Evolutionary conservation across 35 echinoderm and acorn worm genomes (phyloP).

Genomic region (Holothuria glaberrima): DNA sequence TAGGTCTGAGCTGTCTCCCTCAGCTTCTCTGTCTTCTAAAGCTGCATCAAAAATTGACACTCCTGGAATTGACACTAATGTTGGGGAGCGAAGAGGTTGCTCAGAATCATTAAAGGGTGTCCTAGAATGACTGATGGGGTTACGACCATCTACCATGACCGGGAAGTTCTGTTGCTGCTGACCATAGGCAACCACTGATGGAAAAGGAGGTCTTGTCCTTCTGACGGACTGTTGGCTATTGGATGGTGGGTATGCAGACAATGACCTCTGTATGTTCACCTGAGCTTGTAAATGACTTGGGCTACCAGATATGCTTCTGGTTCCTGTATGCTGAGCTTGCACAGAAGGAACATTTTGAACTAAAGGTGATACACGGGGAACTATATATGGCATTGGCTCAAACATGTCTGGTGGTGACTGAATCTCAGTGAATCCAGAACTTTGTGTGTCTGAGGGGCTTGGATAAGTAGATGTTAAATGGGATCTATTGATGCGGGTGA

Average conservation of each 20-base stretch:
- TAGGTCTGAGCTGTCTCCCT: slow-evolving; percentile 39
- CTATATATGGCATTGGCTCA: slow-evolving; percentile 20
- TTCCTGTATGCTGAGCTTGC: not conserved
- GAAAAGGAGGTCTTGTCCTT: slow-evolving; percentile 38
- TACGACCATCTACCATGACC: slow-evolving; percentile 5
- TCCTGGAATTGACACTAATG: slow-evolving; percentile 39
- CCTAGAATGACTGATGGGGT: not conserved
- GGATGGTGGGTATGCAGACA: not conserved
- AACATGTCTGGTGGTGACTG: slow-evolving; percentile 4
- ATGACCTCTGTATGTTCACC: not conserved
- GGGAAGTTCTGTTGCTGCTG: slow-evolving; percentile 22
- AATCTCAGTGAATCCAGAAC: not conserved
- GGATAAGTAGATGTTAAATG: not conserved
- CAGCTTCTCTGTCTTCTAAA: slow-evolving; percentile 21
- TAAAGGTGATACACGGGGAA: slow-evolving; percentile 22
- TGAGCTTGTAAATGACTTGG: not conserved
- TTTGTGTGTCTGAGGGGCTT: not conserved
- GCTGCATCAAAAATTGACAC: slow-evolving; percentile 50
- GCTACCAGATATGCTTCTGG: not conserved
- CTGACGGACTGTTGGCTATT: not conserved
- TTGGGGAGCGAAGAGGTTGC: slow-evolving; percentile 35
- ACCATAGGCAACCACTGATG: not conserved
- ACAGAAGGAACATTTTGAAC: slow-evolving; percentile 40
- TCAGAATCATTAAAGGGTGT: slow-evolving; percentile 20
- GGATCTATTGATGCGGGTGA: slow-evolving; percentile 20